These are phyloP conservation scores for Enteromius anoplus DNA, from an alignment of 2,797 vertebrate genomes.

Conservation along the genomic window DNA sequence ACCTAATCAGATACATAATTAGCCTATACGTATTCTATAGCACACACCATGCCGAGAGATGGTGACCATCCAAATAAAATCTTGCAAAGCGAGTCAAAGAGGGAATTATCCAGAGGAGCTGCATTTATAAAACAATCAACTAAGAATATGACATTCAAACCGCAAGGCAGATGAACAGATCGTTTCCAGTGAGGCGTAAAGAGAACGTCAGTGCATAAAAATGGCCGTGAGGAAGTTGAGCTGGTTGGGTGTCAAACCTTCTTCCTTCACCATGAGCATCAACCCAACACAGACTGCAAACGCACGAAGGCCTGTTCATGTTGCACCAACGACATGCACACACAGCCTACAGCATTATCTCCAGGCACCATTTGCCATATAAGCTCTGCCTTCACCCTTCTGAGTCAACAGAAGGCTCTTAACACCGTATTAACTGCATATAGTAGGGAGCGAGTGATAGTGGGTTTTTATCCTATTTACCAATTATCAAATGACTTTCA, in stretches of 20 bases:
- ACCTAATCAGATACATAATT: background rate
- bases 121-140: background rate
- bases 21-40: background rate
- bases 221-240: slow-evolving; percentile 57
- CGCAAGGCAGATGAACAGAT: slow-evolving; percentile 25
- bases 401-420: slow-evolving; percentile 24
- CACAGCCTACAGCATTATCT: slow-evolving; percentile 38
- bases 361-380: slow-evolving; percentile 36
- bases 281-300: slow-evolving; percentile 12
- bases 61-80: background rate
- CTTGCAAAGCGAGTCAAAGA: background rate
- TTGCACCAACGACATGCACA: slow-evolving; percentile 25
- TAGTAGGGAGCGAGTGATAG: background rate
- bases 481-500: background rate
- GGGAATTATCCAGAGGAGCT: background rate
- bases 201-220: slow-evolving; percentile 51
- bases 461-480: background rate
- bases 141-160: background rate
- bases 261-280: slow-evolving; percentile 17
- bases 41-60: background rate
- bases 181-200: slow-evolving; percentile 14
- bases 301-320: slow-evolving; percentile 31
- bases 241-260: slow-evolving; percentile 46
- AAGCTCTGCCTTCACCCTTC: slow-evolving; percentile 20
- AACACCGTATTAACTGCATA: slow-evolving; percentile 20